These are phyloP conservation scores for Nemoura dubitans DNA, from an alignment of 2,888 invertebrate species.

Conservation along the genomic window DNA sequence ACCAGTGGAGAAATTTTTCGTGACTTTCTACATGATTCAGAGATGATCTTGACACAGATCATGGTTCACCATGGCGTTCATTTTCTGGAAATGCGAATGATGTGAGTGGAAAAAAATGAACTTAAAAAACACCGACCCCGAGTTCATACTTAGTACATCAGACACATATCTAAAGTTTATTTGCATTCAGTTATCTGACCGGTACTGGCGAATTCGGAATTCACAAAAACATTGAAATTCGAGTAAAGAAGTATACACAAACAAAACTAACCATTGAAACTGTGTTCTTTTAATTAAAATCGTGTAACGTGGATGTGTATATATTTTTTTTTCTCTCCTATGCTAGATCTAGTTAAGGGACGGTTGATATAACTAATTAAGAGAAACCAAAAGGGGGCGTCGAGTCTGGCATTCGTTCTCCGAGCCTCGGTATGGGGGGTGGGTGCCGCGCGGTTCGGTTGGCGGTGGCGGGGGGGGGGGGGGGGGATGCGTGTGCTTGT, in stretches of 20 bases:
- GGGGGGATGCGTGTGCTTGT: background rate
- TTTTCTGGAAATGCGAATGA: too few relatives aligned
- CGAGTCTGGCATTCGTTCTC: background rate
- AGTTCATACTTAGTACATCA: too few relatives aligned
- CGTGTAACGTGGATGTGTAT: background rate
- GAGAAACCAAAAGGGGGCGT: slow-evolving; percentile 31
- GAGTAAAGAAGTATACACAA: background rate
- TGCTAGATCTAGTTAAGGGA: background rate
- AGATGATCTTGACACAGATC: too few relatives aligned
- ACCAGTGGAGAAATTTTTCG: too few relatives aligned
- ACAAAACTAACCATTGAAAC: background rate
- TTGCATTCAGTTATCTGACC: too few relatives aligned
- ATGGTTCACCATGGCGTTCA: too few relatives aligned
- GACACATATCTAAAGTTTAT: too few relatives aligned
- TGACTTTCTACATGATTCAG: too few relatives aligned
- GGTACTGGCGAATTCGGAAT: too few relatives aligned
- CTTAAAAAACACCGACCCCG: too few relatives aligned
- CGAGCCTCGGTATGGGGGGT: background rate
- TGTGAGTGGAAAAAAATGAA: too few relatives aligned
- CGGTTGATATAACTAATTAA: slow-evolving; percentile 34
- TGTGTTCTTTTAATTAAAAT: slow-evolving; percentile 7
- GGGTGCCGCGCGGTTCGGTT: too few relatives aligned
- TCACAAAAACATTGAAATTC: background rate
- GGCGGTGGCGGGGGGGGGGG: background rate
- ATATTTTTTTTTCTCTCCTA: background rate